These are phyloP conservation scores for Bombus polaris DNA, from an alignment of 1,140 invertebrate species.

Conservation along the genomic window DNA sequence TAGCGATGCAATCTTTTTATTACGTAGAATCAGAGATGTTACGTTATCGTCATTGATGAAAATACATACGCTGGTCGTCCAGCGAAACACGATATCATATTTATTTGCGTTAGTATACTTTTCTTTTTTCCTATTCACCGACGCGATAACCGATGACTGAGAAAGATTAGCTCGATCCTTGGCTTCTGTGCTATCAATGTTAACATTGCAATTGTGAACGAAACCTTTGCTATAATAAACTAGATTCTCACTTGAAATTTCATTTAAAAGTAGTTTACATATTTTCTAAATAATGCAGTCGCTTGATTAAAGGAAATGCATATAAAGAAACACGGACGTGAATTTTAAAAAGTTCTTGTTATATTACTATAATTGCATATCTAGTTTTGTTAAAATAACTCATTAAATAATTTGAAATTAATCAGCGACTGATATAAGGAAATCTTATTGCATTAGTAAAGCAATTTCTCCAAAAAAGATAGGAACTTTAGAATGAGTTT, in stretches of 20 bases:
- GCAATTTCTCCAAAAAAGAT: not conserved
- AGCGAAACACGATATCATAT: conserved; percentile 14
- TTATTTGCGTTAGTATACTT: conserved; percentile 18
- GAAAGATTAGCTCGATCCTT: conserved; percentile 22
- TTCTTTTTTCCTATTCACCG: not conserved
- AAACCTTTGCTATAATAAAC: not conserved
- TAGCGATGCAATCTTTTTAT: conserved; percentile 8
- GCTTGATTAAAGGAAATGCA: not conserved
- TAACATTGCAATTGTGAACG: not conserved
- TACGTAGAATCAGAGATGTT: conserved; percentile 18
- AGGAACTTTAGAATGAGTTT: not conserved
- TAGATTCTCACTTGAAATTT: not conserved
- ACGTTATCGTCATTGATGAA: conserved; percentile 53
- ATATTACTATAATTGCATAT: not conserved
- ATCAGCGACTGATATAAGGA: not conserved
- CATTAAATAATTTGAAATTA: not conserved
- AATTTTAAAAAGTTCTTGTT: too few species aligned
- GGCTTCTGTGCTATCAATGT: conserved; percentile 9
- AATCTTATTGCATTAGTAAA: not conserved
- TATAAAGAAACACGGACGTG: too few species aligned
- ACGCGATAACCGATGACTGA: conserved; percentile 37
- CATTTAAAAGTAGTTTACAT: not conserved
- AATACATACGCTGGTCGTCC: conserved; percentile 37
- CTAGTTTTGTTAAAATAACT: not conserved
- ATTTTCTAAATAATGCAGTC: not conserved